Conservation (phyloP, 1,140 invertebrate genomes). For the Diachasma alloeum region DNA sequence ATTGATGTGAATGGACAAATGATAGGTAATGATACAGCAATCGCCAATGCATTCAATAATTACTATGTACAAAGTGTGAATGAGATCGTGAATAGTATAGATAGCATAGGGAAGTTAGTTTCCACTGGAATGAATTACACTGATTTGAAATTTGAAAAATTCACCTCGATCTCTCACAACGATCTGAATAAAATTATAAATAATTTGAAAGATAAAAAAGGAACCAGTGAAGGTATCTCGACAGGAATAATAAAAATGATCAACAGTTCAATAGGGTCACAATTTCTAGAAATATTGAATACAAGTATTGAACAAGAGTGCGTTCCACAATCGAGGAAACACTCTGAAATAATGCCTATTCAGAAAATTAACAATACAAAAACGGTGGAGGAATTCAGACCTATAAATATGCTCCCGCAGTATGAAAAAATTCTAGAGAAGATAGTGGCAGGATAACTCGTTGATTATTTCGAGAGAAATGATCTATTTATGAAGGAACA, state of each 20-base stretch:
- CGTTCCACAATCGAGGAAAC: constrained; percentile 31
- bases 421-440: constrained; percentile 26
- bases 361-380: constrained; percentile 34
- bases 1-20: not conserved
- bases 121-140: not conserved
- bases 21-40: not conserved
- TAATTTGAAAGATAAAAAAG: not conserved
- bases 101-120: not conserved
- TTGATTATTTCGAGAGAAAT: constrained; percentile 11
- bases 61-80: constrained; percentile 5
- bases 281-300: constrained; percentile 30
- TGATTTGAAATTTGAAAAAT: not conserved
- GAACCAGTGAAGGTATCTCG: not conserved
- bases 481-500: constrained; percentile 19
- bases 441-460: constrained; percentile 29
- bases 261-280: not conserved
- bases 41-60: constrained; percentile 8
- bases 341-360: constrained; percentile 29
- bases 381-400: constrained; percentile 30
- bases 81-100: not conserved
- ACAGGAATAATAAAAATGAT: not conserved
- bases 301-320: not conserved
- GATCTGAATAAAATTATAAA: not conserved
- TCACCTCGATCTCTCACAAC: not conserved
- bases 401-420: constrained; percentile 31